phyloP scores from a whole-genome alignment of 1,140 invertebrate species.

The Pararge aegeria region DNA sequence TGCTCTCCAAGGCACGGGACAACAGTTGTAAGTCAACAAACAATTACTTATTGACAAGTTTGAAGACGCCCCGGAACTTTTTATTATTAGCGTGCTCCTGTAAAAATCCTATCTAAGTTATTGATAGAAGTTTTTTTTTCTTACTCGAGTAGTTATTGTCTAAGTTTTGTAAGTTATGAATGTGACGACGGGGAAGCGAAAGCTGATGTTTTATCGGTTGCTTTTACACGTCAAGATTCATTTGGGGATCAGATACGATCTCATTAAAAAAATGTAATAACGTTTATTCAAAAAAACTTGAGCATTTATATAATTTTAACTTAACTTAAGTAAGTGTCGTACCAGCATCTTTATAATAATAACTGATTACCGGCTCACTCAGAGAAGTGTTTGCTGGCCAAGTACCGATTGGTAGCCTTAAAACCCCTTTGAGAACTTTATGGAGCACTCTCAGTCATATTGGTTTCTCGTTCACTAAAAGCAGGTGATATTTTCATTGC shows the following conservation, averaged over 20 bases:
- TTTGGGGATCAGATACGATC: neutral
- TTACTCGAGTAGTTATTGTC: constrained; percentile 37
- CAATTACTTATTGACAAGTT: constrained; percentile 22
- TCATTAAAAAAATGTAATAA: neutral
- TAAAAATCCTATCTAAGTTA: constrained; percentile 19
- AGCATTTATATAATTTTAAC: too few relatives aligned
- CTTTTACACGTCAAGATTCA: neutral
- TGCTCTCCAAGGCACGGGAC: too few relatives aligned
- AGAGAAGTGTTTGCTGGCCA: too few relatives aligned
- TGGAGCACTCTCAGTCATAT: too few relatives aligned
- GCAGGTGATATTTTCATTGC: too few relatives aligned
- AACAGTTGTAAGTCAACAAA: neutral
- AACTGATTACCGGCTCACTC: too few relatives aligned
- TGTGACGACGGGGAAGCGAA: constrained; percentile 31
- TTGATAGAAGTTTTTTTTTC: constrained; percentile 30
- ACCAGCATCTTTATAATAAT: too few relatives aligned
- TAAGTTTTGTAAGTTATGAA: constrained; percentile 37
- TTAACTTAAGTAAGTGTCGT: too few relatives aligned
- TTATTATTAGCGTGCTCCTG: constrained; percentile 12
- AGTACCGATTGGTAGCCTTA: too few relatives aligned
- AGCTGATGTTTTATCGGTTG: constrained; percentile 31
- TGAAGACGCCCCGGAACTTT: constrained; percentile 15
- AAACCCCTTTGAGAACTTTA: too few relatives aligned
- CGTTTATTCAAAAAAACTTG: too few relatives aligned
- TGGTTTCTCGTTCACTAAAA: too few relatives aligned